These are phyloP conservation scores for Meta bourneti DNA, from an alignment of 2,888 invertebrate genomes.

Conservation along the genomic window DNA sequence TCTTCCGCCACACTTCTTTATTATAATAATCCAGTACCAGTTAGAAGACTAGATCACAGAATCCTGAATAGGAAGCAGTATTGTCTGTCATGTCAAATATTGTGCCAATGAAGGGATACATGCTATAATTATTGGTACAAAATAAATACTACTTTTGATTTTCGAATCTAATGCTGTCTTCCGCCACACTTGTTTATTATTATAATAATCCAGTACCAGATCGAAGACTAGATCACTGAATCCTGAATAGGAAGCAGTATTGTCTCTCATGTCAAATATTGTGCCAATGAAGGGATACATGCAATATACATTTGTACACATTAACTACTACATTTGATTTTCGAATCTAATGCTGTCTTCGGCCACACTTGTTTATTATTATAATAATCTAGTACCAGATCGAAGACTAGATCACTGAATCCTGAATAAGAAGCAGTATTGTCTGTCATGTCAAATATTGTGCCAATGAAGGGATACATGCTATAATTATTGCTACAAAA, in stretches of 20 bases:
- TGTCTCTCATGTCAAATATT: background rate
- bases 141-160: background rate
- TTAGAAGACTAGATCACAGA: background rate
- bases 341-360: no score
- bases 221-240: conserved; percentile 21
- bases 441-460: no score
- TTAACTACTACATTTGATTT: no score
- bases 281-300: conserved; percentile 40
- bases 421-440: no score
- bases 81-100: background rate
- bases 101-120: conserved; percentile 39
- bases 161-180: conserved; percentile 27
- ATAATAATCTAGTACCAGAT: no score
- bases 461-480: no score
- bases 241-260: conserved; percentile 51
- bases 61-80: background rate
- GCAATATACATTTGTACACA: no score
- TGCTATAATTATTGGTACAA: background rate
- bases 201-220: conserved; percentile 14
- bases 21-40: conserved; percentile 28
- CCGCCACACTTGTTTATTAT: conserved; percentile 2
- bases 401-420: no score
- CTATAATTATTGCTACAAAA: no score
- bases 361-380: no score
- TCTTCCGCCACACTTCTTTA: conserved; percentile 27